Percentiles rank a stretch among this genome's conserved stretches.
Conservation (phyloP, 92 coral and sea anemone species). For the Epizoanthus scotinus region DNA sequence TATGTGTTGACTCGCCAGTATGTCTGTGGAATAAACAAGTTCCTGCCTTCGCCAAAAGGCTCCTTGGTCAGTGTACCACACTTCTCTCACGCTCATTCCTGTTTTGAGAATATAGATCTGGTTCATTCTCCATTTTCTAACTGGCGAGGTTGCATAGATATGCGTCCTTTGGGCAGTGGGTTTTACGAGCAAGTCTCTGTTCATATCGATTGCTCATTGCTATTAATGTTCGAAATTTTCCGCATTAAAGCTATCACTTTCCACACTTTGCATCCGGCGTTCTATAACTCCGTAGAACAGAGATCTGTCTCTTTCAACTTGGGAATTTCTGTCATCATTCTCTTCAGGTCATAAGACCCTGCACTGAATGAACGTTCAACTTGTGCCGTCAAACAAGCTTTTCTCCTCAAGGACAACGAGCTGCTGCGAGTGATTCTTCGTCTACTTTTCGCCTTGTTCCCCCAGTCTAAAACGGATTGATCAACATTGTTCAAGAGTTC, state of each 20-base stretch:
- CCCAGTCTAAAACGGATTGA: slow-evolving; percentile 22
- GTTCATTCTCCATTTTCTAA: no score
- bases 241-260: background rate
- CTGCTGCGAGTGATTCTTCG: slow-evolving; percentile 4
- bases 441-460: slow-evolving; percentile 32
- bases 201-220: background rate
- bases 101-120: no score
- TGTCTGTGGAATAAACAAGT: slow-evolving; percentile 5
- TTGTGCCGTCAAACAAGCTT: background rate
- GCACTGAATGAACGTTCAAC: slow-evolving; percentile 28
- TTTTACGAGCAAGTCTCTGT: background rate
- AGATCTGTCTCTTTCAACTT: slow-evolving; percentile 30
- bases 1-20: slow-evolving; percentile 11
- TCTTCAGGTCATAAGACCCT: slow-evolving; percentile 14
- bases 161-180: background rate
- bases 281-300: slow-evolving; percentile 35
- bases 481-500: slow-evolving; percentile 25
- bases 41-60: background rate
- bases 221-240: background rate
- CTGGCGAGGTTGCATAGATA: no score
- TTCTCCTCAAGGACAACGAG: slow-evolving; percentile 22
- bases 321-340: background rate
- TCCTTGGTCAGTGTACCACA: background rate
- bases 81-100: background rate
- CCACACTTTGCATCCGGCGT: background rate